Percentiles rank a stretch among this genome's conserved stretches.
Conservation (phyloP, 2,888 invertebrate genomes). For the Corbicula japonica region DNA sequence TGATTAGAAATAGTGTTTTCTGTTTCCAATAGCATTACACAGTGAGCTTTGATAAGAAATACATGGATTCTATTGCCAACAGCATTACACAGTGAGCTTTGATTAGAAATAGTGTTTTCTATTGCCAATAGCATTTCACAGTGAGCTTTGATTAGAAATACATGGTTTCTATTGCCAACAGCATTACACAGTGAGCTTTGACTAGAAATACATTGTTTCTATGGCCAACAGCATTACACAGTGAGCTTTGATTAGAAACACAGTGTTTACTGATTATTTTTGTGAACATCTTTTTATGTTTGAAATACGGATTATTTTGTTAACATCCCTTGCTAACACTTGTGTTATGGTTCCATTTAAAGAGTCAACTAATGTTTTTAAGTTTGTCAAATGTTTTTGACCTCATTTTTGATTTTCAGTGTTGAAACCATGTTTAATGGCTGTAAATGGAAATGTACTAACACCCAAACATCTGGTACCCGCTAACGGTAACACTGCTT, state of each 20-base stretch:
- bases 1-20: too few species aligned
- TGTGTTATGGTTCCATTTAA: background rate
- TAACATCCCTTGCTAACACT: background rate
- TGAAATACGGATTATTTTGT: background rate
- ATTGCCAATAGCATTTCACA: too few species aligned
- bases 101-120: too few species aligned
- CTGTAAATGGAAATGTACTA: slow-evolving; percentile 8
- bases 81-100: too few species aligned
- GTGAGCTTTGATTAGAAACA: background rate
- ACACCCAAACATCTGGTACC: background rate
- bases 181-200: background rate
- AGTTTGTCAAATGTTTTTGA: background rate
- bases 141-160: too few species aligned
- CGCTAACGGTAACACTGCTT: background rate
- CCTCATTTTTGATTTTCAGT: slow-evolving; percentile 11
- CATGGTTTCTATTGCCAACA: too few species aligned
- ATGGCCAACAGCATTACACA: background rate
- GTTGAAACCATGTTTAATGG: slow-evolving; percentile 31
- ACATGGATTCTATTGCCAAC: too few species aligned
- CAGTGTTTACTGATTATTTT: background rate
- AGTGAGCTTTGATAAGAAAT: too few species aligned
- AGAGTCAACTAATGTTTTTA: too few species aligned
- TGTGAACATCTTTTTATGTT: background rate
- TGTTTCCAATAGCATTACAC: too few species aligned
- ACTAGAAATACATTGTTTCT: background rate